Conservation (phyloP, 2,888 invertebrate genomes). For the Pediacus dermestoides region DNA sequence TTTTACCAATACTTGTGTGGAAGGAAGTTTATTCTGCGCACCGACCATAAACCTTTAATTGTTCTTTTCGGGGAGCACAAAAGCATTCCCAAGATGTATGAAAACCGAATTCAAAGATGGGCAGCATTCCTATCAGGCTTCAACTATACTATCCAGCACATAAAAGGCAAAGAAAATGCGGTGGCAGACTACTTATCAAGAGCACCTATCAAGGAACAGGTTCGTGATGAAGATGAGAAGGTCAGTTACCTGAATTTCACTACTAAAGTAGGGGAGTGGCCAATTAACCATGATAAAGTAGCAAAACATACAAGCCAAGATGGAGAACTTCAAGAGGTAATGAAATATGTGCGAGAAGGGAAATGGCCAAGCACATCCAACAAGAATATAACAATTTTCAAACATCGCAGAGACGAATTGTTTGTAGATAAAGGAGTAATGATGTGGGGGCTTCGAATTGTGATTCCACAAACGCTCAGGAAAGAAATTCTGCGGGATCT, state of each 20-base stretch:
- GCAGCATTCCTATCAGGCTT: conserved; percentile 17
- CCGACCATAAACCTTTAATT: conserved; percentile 12
- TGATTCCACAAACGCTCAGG: no score
- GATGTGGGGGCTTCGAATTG: no score
- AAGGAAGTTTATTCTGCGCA: conserved; percentile 16
- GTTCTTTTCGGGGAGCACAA: conserved; percentile 23
- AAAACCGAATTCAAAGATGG: conserved; percentile 37
- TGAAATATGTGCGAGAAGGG: conserved; percentile 1
- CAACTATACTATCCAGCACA: conserved; percentile 16
- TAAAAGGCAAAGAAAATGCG: conserved; percentile 14
- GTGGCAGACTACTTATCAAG: conserved; percentile 18
- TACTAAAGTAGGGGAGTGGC: conserved; percentile 7
- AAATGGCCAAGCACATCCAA: conserved; percentile 8
- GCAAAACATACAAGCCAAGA: conserved; percentile 7
- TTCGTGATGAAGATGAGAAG: conserved; percentile 9
- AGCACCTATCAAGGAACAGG: conserved; percentile 7
- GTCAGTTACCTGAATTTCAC: conserved; percentile 15
- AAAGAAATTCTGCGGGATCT: no score
- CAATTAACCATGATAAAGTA: conserved; percentile 13
- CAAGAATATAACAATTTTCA: no score
- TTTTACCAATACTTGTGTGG: conserved; percentile 40
- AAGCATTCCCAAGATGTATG: conserved; percentile 35
- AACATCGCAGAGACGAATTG: no score
- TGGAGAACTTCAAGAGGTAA: conserved; percentile 5
- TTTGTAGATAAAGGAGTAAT: no score